Evolutionary conservation across 2,797 vertebrate species (phyloP), one percentile per base, ranked within the genome.

Genomic region (Pipistrellus nathusii): DNA sequence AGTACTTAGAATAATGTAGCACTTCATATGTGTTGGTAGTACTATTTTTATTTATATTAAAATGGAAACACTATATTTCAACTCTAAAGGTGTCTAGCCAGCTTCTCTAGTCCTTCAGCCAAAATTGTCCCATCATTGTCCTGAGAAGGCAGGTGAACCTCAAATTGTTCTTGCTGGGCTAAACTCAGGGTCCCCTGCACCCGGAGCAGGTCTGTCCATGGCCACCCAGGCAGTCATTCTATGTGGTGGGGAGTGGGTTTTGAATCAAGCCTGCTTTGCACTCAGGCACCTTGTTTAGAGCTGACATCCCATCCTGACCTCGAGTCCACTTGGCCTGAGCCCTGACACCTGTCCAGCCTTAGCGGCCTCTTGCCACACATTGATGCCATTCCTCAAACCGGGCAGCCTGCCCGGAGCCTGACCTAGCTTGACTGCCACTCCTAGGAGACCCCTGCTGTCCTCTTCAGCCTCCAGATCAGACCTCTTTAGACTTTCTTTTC

Each of bases 291-390:
- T 30, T 83, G 68, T 97, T 95, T 91, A 95, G 96, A 83, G 76
- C 44, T 8, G 21, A 73, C 75, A 80, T 57, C 69, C 85, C 15
- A 30, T 88, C 59, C 75, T 92, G 95, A 97, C 94, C 96, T 97
- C 71, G 69, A 66, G 53, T 72, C 46, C 44, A 90, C 88, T 97
- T 94, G 96, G 94, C 97, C 68, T 14, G 21, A 12, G 59, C 53
- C 82, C 93, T 72, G 62, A 90, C 96, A 97, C 97, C 96, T 97
- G 97, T 94, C 69, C 6, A 5, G 92, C 69, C 88, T 90, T 87
- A 66, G 64, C 6, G 9, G n/a, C 44, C 69, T 93, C 88, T 68
- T 91, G 83, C 85, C 55, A 68, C 78, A 94, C 71, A 83, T 57
- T 9, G 27, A 57, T 93, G 72, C 57, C 94, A 72, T 92, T 88